Evolutionary conservation across 53 echinoderm and acorn worm genomes (phyloP).

Genomic region (Antedon mediterranea): DNA sequence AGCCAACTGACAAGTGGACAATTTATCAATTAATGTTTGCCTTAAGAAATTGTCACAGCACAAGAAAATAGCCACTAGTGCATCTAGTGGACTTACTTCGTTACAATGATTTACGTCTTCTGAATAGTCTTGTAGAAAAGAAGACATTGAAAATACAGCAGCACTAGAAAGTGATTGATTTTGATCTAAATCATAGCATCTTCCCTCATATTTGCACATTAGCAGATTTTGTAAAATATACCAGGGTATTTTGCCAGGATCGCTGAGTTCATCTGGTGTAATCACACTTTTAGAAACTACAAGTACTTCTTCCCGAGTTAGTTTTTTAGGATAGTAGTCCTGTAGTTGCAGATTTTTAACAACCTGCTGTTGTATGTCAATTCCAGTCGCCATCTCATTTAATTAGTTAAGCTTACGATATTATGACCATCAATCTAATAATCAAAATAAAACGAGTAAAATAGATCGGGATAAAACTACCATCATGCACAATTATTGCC

Average conservation of each 20-base stretch:
- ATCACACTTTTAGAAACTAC: not conserved
- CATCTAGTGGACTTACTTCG: not conserved
- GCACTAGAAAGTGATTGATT: not conserved
- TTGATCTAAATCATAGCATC: not conserved
- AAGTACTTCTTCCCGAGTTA: not conserved
- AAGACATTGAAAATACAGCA: not conserved
- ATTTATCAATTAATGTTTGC: slow-evolving; percentile 11
- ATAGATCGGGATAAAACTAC: too few species aligned
- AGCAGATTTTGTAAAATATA: not conserved
- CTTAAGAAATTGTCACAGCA: slow-evolving; percentile 12
- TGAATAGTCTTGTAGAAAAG: not conserved
- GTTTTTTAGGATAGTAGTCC: not conserved
- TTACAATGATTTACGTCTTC: not conserved
- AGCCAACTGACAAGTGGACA: slow-evolving; percentile 14
- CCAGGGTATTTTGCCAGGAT: not conserved
- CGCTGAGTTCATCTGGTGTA: not conserved
- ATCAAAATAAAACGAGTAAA: too few species aligned
- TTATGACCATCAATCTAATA: too few species aligned
- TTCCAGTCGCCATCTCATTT: too few species aligned
- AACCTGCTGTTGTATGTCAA: too few species aligned
- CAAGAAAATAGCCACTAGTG: not conserved
- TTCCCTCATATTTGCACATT: not conserved
- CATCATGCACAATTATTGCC: too few species aligned
- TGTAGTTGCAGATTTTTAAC: not conserved
- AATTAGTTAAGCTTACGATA: too few species aligned